Conservation (phyloP, 2,797 vertebrate species). For the Hemibagrus guttatus region DNA sequence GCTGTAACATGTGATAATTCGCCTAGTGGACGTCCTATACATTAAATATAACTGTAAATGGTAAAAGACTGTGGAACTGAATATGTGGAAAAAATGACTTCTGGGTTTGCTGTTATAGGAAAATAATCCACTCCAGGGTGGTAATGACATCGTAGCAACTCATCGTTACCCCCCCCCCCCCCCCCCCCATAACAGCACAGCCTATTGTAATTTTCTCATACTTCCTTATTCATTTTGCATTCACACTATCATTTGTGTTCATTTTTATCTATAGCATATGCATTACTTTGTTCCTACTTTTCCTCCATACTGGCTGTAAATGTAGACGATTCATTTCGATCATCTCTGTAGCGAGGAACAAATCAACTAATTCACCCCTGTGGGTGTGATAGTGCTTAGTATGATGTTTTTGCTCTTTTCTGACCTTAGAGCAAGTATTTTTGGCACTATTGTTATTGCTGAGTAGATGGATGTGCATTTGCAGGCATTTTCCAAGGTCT, state of each 20-base stretch:
- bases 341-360: too few relatives aligned
- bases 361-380: background rate
- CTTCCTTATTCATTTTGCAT: background rate
- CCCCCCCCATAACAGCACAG: background rate
- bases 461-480: background rate
- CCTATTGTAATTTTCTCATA: background rate
- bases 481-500: constrained; percentile 8
- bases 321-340: background rate
- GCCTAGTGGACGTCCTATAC: background rate
- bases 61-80: background rate
- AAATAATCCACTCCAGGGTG: background rate
- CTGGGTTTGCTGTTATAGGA: background rate
- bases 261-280: background rate
- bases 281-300: background rate
- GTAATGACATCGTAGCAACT: background rate
- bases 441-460: background rate
- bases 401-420: constrained; percentile 40
- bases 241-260: background rate
- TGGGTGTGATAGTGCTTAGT: background rate
- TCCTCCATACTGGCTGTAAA: background rate
- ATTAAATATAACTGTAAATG: background rate
- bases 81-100: background rate
- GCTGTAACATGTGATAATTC: background rate
- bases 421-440: constrained; percentile 26
- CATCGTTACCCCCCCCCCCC: background rate